phyloP scores from a whole-genome alignment of 1,140 invertebrate species.

The Adoxophyes honmai region DNA sequence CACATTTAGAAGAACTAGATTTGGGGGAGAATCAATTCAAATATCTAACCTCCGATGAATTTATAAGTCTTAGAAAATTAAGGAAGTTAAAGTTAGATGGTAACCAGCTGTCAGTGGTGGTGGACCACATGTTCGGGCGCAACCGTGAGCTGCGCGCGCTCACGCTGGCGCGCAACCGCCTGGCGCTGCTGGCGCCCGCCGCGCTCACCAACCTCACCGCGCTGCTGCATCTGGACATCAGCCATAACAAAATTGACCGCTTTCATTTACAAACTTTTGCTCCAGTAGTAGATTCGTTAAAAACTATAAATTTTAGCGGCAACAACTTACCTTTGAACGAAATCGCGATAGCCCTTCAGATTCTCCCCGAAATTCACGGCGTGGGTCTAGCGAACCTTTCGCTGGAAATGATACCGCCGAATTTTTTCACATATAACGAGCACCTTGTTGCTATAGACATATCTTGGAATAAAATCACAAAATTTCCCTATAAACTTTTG shows the following conservation, averaged over 20 bases:
- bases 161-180: slow-evolving; percentile 82
- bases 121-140: slow-evolving; percentile 85
- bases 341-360: slow-evolving; percentile 75
- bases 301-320: slow-evolving; percentile 82
- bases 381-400: slow-evolving; percentile 79
- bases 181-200: slow-evolving; percentile 83
- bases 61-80: slow-evolving; percentile 82
- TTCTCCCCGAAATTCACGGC: slow-evolving; percentile 77
- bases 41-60: slow-evolving; percentile 86
- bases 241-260: slow-evolving; percentile 84
- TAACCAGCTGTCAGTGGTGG: slow-evolving; percentile 85
- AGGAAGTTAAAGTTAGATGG: slow-evolving; percentile 84
- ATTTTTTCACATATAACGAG: slow-evolving; percentile 72
- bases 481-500: slow-evolving; percentile 77
- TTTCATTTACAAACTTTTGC: slow-evolving; percentile 80
- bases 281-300: slow-evolving; percentile 79
- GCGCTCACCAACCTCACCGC: slow-evolving; percentile 84
- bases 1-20: slow-evolving; percentile 83
- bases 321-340: slow-evolving; percentile 77
- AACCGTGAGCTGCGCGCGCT: slow-evolving; percentile 79
- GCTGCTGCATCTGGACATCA: slow-evolving; percentile 82
- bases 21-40: slow-evolving; percentile 88
- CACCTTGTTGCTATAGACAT: slow-evolving; percentile 69
- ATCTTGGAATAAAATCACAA: slow-evolving; percentile 78
- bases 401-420: slow-evolving; percentile 70